A percentile compares a stretch with the other conserved stretches of the same genome.
Evolutionary conservation across 2,888 invertebrate genomes (phyloP).

Genomic region (Terebella lapidaria): DNA sequence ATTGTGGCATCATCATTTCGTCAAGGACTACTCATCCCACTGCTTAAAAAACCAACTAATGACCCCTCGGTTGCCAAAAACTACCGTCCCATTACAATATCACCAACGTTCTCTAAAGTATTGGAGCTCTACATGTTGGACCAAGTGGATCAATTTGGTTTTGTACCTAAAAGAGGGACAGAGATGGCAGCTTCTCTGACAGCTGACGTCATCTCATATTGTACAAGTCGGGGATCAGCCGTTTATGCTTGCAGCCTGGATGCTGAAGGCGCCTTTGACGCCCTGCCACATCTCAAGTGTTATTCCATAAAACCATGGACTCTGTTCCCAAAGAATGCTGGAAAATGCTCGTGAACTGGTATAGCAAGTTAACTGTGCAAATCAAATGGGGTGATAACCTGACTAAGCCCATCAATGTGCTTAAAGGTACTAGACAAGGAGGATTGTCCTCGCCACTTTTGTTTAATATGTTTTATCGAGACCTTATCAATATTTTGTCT

Average conservation of each 20-base stretch:
- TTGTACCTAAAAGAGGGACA: not conserved
- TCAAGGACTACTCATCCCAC: not conserved
- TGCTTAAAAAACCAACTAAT: not conserved
- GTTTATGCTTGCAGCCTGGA: not conserved
- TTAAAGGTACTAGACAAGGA: not conserved
- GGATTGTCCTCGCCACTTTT: not conserved
- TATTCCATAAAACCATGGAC: not conserved
- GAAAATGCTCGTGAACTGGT: not conserved
- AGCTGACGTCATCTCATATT: not conserved
- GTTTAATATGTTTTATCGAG: not conserved
- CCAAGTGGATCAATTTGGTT: not conserved
- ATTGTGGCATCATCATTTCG: not conserved
- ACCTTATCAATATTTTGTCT: not conserved
- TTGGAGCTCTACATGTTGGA: not conserved
- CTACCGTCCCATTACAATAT: not conserved
- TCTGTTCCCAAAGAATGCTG: not conserved
- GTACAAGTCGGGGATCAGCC: not conserved
- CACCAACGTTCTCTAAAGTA: not conserved
- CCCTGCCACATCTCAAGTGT: not conserved
- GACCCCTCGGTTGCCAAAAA: not conserved
- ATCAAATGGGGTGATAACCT: not conserved
- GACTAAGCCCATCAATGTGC: not conserved
- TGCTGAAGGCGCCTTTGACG: not conserved
- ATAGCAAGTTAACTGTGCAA: not conserved
- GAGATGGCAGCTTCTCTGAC: not conserved